Percentiles rank a stretch among this genome's conserved stretches.
Evolutionary conservation across 2,888 invertebrate species (phyloP).

Genomic region (Andrena flavipes): DNA sequence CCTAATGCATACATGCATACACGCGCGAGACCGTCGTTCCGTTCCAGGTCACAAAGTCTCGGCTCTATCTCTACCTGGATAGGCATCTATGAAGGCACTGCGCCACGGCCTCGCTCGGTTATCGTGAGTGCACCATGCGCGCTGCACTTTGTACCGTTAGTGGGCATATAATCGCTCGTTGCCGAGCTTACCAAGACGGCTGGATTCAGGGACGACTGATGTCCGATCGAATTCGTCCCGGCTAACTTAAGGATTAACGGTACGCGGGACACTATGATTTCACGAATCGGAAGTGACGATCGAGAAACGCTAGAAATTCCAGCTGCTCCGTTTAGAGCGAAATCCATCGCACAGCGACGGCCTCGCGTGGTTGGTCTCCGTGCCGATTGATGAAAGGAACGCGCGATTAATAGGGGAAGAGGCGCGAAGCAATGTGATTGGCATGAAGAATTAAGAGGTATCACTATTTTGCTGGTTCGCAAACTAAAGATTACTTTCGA

Average conservation of each 20-base stretch:
- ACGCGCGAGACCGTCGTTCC: conserved; percentile 60
- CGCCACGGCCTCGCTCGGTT: conserved; percentile 61
- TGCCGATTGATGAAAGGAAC: too few relatives aligned
- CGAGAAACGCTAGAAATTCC: background rate
- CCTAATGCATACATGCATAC: background rate
- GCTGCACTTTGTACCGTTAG: conserved; percentile 78
- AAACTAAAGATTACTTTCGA: too few relatives aligned
- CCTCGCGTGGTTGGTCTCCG: background rate
- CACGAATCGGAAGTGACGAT: conserved; percentile 11
- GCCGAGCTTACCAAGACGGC: conserved; percentile 44
- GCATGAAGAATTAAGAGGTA: too few relatives aligned
- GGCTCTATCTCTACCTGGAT: conserved; percentile 68
- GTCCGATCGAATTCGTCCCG: conserved; percentile 74
- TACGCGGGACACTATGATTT: conserved; percentile 34
- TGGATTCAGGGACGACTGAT: conserved; percentile 61
- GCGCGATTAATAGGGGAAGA: too few relatives aligned
- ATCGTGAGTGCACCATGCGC: conserved; percentile 71
- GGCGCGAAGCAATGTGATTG: too few relatives aligned
- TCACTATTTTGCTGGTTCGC: too few relatives aligned
- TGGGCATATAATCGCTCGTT: conserved; percentile 69
- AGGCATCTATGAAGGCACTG: conserved; percentile 65
- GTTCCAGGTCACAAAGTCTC: conserved; percentile 76
- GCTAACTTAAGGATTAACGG: conserved; percentile 58
- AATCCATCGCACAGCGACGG: background rate
- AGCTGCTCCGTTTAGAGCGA: background rate